Evolutionary conservation across 2,113 vertebrate genomes (phyloP).

Genomic region (Pomatostomus ruficeps): DNA sequence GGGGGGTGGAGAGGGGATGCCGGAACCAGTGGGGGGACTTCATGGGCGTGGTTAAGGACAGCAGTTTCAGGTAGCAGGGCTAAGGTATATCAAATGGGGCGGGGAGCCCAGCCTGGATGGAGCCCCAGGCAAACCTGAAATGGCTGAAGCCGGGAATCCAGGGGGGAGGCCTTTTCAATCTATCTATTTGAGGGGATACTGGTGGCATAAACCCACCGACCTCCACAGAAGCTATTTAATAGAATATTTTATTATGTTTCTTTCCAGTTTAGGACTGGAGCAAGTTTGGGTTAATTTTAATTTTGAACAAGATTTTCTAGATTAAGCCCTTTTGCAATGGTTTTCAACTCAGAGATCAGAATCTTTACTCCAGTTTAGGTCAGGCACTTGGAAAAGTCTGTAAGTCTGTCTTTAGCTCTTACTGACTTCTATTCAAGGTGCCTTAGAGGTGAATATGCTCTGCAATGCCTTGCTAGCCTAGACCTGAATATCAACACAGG

Average conservation of each 20-base stretch:
- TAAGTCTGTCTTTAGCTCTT: background rate
- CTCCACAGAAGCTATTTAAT: background rate
- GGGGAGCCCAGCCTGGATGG: too few relatives aligned
- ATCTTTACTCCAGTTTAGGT: background rate
- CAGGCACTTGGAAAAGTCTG: background rate
- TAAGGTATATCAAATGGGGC: too few relatives aligned
- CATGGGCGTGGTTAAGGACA: too few relatives aligned
- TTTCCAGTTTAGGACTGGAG: background rate
- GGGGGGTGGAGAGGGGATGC: too few relatives aligned
- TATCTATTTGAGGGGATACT: too few relatives aligned
- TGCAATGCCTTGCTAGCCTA: background rate
- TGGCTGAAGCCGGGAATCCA: too few relatives aligned
- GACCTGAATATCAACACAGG: background rate
- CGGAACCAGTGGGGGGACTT: too few relatives aligned
- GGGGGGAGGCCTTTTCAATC: too few relatives aligned
- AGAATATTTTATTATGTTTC: background rate
- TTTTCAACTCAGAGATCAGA: background rate
- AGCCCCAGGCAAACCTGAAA: too few relatives aligned
- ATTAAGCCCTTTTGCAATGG: background rate
- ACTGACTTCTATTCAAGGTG: background rate
- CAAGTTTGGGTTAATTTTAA: background rate
- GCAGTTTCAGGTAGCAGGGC: too few relatives aligned
- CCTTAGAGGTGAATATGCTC: too few relatives aligned
- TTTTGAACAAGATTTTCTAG: conserved; percentile 12
- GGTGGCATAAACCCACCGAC: too few relatives aligned